Conservation (phyloP, 2,888 invertebrate species). For the Eledone cirrhosa region DNA sequence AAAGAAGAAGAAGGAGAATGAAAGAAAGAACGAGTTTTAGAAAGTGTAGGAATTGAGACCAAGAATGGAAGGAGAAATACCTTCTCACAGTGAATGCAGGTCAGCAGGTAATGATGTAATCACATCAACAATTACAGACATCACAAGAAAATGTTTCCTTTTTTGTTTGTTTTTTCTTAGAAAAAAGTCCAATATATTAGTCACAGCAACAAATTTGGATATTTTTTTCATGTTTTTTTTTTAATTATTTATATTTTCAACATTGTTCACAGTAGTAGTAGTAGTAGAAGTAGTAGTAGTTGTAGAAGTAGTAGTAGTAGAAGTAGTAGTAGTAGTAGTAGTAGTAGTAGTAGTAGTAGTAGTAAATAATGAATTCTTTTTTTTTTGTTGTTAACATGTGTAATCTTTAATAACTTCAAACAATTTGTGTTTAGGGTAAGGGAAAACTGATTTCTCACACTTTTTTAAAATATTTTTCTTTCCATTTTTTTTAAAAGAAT, state of each 20-base stretch:
- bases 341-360: conserved; percentile 14
- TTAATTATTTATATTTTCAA: conserved; percentile 6
- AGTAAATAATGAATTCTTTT: conserved; percentile 5
- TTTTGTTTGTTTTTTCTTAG: no score
- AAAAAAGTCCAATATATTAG: conserved; percentile 26
- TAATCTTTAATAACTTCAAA: background rate
- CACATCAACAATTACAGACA: conserved; percentile 27
- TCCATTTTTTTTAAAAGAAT: no score
- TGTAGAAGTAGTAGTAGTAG: background rate
- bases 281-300: conserved; percentile 12
- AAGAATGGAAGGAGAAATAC: conserved; percentile 24
- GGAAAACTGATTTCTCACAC: no score
- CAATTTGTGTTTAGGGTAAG: no score
- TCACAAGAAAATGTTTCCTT: conserved; percentile 22
- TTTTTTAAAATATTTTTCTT: no score
- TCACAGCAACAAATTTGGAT: conserved; percentile 23
- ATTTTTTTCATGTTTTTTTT: background rate
- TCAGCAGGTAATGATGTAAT: conserved; percentile 27
- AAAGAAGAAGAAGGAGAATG: background rate
- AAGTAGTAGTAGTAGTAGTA: conserved; percentile 11
- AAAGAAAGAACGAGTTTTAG: background rate
- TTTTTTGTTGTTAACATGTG: conserved; percentile 8
- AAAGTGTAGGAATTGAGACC: background rate
- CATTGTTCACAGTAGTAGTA: conserved; percentile 24
- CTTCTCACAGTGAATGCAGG: conserved; percentile 23